These are phyloP conservation scores for Slavum lentiscoides DNA, from an alignment of 2,888 invertebrate species.

Conservation along the genomic window DNA sequence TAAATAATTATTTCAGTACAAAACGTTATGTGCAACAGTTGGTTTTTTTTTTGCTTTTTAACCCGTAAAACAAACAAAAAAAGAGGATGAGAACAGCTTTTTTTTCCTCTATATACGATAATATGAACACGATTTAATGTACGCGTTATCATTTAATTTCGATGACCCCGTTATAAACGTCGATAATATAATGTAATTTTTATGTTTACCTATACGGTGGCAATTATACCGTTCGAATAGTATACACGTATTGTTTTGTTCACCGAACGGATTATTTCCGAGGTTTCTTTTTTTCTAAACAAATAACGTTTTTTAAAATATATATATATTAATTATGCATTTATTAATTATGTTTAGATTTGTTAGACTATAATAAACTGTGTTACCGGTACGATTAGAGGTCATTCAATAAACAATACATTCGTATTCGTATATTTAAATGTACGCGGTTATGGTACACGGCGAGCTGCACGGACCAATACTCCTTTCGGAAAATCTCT, in stretches of 20 bases:
- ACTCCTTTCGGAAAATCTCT: too few species aligned
- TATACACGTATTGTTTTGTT: not conserved
- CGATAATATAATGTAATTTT: slow-evolving; percentile 19
- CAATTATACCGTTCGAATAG: slow-evolving; percentile 6
- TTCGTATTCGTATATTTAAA: not conserved
- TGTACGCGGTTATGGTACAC: too few species aligned
- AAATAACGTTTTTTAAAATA: slow-evolving; percentile 19
- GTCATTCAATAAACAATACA: slow-evolving; percentile 9
- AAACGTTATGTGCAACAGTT: too few species aligned
- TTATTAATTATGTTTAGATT: slow-evolving; percentile 38
- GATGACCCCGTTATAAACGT: slow-evolving; percentile 26
- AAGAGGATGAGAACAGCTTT: slow-evolving; percentile 15
- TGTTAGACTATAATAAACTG: not conserved
- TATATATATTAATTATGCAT: slow-evolving; percentile 28
- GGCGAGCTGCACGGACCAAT: not conserved
- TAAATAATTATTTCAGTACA: too few species aligned
- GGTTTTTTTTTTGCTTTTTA: too few species aligned
- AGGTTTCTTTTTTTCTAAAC: slow-evolving; percentile 32
- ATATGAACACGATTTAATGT: not conserved
- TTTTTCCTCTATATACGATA: not conserved
- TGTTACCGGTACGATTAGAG: slow-evolving; percentile 32
- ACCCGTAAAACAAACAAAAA: not conserved
- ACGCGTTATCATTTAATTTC: slow-evolving; percentile 40
- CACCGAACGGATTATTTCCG: slow-evolving; percentile 8
- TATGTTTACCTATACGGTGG: slow-evolving; percentile 19